Evolutionary conservation across 2,888 invertebrate species (phyloP).

Genomic region (Agrilus biguttatus): DNA sequence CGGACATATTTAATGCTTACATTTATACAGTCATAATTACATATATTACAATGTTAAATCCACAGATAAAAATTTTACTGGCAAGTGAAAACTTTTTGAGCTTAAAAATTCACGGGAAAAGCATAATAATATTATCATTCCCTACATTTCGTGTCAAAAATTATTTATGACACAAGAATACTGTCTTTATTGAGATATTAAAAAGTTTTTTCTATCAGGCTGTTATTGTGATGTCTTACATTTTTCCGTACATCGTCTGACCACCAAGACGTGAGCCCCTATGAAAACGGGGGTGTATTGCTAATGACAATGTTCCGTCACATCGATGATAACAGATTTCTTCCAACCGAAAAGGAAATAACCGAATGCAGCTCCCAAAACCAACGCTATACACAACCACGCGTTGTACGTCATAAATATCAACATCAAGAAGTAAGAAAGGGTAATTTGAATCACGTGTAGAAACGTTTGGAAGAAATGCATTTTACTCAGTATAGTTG

Average conservation of each 20-base stretch:
- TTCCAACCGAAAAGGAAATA: slow-evolving; percentile 95
- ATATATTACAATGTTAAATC: no score
- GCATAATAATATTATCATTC: no score
- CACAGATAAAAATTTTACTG: no score
- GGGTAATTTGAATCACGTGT: slow-evolving; percentile 77
- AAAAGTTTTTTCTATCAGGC: no score
- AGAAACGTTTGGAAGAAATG: slow-evolving; percentile 79
- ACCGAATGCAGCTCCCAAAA: slow-evolving; percentile 77
- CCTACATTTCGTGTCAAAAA: no score
- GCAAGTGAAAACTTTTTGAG: no score
- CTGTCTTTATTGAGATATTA: no score
- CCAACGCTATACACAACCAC: slow-evolving; percentile 82
- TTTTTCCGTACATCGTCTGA: background rate
- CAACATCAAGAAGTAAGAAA: slow-evolving; percentile 89
- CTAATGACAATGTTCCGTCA: slow-evolving; percentile 84
- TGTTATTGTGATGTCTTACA: background rate
- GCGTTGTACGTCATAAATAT: slow-evolving; percentile 96
- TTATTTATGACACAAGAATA: no score
- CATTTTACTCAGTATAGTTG: slow-evolving; percentile 67
- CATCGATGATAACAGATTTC: slow-evolving; percentile 83
- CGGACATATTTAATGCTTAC: no score
- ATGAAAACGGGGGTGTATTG: background rate
- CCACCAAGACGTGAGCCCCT: slow-evolving; percentile 1
- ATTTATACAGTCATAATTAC: no score
- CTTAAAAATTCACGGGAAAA: no score